Conservation (phyloP, 1,140 invertebrate genomes). For the Cataglyphis hispanica region DNA sequence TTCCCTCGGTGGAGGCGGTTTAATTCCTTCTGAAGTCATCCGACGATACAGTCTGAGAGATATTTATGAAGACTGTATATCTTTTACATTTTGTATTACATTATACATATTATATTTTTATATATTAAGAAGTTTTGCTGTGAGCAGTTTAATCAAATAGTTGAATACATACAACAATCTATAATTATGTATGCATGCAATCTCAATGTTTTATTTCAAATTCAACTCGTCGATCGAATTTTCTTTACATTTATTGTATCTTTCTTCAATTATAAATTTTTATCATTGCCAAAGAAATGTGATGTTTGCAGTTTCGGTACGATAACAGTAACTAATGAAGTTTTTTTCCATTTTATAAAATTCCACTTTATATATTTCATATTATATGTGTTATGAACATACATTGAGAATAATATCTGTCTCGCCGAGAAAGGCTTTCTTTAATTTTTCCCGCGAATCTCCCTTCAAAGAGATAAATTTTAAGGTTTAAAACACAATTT, state of each 20-base stretch:
- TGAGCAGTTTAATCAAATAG: background rate
- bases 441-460: constrained; percentile 17
- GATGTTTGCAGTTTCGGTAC: constrained; percentile 4
- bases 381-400: background rate
- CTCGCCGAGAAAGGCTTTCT: constrained; percentile 33
- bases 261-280: background rate
- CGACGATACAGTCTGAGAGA: background rate
- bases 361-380: background rate
- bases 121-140: background rate
- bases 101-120: too few relatives aligned
- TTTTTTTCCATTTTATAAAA: constrained; percentile 6
- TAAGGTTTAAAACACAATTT: constrained; percentile 18
- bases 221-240: constrained; percentile 3
- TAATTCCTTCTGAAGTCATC: background rate
- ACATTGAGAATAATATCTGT: constrained; percentile 17
- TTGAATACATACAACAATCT: background rate
- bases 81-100: background rate
- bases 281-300: background rate
- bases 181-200: background rate
- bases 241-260: background rate
- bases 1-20: background rate
- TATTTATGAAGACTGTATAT: background rate
- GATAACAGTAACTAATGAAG: background rate
- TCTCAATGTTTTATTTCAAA: background rate
- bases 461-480: constrained; percentile 31